These are phyloP conservation scores for Pachliopta kotzebuea DNA, from an alignment of 2,888 invertebrate species.

Conservation along the genomic window DNA sequence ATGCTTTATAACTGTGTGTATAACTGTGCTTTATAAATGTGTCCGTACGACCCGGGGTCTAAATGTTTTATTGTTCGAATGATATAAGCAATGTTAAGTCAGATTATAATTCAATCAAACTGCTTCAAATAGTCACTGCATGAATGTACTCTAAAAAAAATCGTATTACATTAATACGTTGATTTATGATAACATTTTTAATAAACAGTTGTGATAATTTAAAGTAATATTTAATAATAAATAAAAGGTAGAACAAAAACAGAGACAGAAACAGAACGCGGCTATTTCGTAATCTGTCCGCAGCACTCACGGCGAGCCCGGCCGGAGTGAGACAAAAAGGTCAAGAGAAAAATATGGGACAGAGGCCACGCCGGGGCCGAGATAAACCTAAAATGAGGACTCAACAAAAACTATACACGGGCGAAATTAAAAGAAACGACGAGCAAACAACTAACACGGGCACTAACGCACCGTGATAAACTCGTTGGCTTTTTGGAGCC, in stretches of 20 bases:
- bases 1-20: too few relatives aligned
- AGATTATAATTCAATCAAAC: too few relatives aligned
- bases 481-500: conserved; percentile 67
- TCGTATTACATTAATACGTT: too few relatives aligned
- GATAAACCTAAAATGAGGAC: conserved; percentile 69
- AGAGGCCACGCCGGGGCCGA: conserved; percentile 58
- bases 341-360: conserved; percentile 57
- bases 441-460: conserved; percentile 71
- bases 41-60: too few relatives aligned
- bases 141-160: too few relatives aligned
- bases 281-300: conserved; percentile 38
- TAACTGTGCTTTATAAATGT: too few relatives aligned
- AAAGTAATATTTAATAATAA: background rate
- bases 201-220: too few relatives aligned
- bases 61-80: too few relatives aligned
- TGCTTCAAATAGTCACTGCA: too few relatives aligned
- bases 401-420: conserved; percentile 70
- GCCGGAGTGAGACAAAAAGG: conserved; percentile 44
- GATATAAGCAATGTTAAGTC: too few relatives aligned
- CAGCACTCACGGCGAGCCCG: conserved; percentile 39
- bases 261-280: conserved; percentile 33
- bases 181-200: too few relatives aligned
- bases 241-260: background rate
- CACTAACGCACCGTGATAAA: conserved; percentile 72
- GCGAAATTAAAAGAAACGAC: conserved; percentile 75